A percentile compares a stretch with the other conserved stretches of the same genome.
Evolutionary conservation across 2,888 invertebrate species (phyloP).

Genomic region (Cataglyphis rosenhaueri): DNA sequence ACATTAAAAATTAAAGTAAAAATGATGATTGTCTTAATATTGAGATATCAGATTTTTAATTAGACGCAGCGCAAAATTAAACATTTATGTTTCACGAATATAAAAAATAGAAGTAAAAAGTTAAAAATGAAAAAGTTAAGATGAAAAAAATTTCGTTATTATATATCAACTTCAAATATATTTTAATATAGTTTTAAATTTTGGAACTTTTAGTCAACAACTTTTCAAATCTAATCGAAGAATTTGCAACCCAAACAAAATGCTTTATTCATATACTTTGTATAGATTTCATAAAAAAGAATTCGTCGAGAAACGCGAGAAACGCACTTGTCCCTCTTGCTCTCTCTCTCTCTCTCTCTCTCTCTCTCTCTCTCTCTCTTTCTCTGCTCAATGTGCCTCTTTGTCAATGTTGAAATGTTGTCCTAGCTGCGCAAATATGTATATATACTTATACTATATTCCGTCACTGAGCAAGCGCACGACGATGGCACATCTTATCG

Average conservation of each 20-base stretch:
- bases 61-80: neutral
- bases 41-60: neutral
- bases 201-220: neutral
- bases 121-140: too few species aligned
- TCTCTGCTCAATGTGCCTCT: neutral
- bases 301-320: slow-evolving; percentile 26
- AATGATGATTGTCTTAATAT: neutral
- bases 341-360: neutral
- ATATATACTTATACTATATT: neutral
- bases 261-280: slow-evolving; percentile 51
- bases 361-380: neutral
- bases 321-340: slow-evolving; percentile 10
- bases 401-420: slow-evolving; percentile 69
- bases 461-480: slow-evolving; percentile 21
- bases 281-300: slow-evolving; percentile 15
- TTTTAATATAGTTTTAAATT: neutral
- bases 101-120: neutral
- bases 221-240: neutral
- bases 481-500: slow-evolving; percentile 22
- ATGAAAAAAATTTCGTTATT: neutral
- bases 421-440: slow-evolving; percentile 81
- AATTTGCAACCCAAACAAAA: neutral
- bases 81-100: neutral
- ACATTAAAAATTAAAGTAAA: neutral
- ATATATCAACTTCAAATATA: neutral